These are phyloP conservation scores for Urocyon cinereoargenteus DNA, from an alignment of 2,797 vertebrate species.

Conservation along the genomic window DNA sequence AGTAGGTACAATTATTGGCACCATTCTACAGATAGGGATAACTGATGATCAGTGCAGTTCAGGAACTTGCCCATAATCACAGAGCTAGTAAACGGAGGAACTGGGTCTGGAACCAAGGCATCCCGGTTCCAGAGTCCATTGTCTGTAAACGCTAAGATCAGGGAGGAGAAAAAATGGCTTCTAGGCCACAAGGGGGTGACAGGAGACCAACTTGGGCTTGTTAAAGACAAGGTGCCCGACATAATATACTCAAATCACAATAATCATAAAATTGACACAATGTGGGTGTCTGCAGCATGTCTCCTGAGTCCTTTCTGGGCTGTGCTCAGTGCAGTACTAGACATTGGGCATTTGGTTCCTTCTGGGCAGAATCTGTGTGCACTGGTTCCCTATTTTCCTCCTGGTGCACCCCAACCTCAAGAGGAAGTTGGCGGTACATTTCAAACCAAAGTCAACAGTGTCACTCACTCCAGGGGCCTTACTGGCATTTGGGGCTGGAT, in stretches of 20 bases:
- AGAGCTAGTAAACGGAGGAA: neutral
- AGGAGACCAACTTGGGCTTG: neutral
- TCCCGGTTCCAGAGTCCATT: neutral
- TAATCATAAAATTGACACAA: neutral
- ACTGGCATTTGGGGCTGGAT: neutral
- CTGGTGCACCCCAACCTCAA: neutral
- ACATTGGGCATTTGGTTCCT: neutral
- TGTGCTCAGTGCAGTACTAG: neutral
- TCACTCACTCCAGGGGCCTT: neutral
- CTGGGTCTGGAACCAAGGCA: neutral
- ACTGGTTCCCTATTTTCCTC: neutral
- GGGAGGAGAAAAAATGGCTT: neutral
- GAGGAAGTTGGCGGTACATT: neutral
- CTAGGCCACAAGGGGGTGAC: constrained; percentile 23
- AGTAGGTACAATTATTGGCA: neutral
- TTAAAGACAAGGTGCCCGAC: neutral
- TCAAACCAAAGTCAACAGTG: neutral
- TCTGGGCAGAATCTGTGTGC: neutral
- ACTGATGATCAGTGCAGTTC: neutral
- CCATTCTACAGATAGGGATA: neutral
- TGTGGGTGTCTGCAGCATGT: neutral
- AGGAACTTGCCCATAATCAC: neutral
- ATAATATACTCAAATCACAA: neutral
- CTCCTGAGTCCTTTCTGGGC: neutral
- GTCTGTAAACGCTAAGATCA: neutral